phyloP scores from a whole-genome alignment of 2,113 vertebrate genomes.

The Aleadryas rufinucha region DNA sequence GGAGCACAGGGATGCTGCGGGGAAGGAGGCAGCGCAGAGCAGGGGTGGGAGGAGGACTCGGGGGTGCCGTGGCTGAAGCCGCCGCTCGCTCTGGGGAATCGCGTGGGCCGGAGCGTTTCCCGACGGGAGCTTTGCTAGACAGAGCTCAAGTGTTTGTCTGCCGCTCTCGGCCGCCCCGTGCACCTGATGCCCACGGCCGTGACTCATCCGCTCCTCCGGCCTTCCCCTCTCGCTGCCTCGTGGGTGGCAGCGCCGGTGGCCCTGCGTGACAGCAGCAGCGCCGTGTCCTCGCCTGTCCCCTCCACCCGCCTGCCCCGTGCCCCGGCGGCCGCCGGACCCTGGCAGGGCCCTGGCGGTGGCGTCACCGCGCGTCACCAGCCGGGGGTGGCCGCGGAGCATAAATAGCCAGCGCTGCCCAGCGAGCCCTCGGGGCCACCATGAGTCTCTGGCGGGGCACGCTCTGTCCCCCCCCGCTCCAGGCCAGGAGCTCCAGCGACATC shows the following conservation, averaged over 20 bases:
- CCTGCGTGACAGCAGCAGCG: neutral
- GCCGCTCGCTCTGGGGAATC: neutral
- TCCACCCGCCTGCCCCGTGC: neutral
- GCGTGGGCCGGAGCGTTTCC: neutral
- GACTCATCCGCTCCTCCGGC: neutral
- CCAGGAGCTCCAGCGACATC: neutral
- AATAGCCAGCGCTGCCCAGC: neutral
- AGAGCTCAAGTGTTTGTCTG: neutral
- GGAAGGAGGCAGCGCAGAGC: neutral
- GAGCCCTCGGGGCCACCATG: neutral
- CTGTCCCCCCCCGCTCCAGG: neutral
- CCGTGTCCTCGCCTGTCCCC: neutral
- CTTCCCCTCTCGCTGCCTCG: neutral
- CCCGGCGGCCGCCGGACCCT: neutral
- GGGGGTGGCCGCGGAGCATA: neutral
- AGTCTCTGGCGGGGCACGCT: neutral
- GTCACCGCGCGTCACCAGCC: neutral
- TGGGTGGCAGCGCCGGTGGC: rapidly evolving
- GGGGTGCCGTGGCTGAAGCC: rapidly evolving
- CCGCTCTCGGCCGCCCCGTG: neutral
- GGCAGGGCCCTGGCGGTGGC: neutral
- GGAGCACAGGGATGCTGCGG: neutral
- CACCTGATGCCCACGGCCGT: neutral
- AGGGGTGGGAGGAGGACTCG: neutral
- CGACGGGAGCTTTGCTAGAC: neutral